Percentiles rank a stretch among this genome's conserved stretches.
phyloP scores from a whole-genome alignment of 2,797 vertebrate genomes.

The Threskiornis aethiopicus region DNA sequence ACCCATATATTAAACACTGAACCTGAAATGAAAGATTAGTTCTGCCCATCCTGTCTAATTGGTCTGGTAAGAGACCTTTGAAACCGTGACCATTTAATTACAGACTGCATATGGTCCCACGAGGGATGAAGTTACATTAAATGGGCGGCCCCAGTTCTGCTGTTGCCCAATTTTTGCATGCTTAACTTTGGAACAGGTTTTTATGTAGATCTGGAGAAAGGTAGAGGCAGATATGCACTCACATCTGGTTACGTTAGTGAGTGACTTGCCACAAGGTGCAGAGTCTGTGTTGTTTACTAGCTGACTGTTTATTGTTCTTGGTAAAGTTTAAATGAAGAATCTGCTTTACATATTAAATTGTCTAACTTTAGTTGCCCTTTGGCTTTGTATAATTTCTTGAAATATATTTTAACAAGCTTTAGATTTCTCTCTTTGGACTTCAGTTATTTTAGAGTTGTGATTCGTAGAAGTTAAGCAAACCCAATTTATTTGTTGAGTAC shows the following conservation, averaged over 20 bases:
- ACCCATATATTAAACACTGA: not conserved
- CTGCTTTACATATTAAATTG: not conserved
- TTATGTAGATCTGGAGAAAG: not conserved
- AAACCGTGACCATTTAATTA: not conserved
- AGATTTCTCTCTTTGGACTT: not conserved
- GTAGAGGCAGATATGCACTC: not conserved
- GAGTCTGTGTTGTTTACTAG: not conserved
- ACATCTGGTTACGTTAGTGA: not conserved
- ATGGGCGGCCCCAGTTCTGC: not conserved
- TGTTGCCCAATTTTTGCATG: not conserved
- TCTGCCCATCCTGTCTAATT: not conserved
- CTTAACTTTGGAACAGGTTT: not conserved
- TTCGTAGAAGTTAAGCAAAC: not conserved
- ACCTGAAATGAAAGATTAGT: not conserved
- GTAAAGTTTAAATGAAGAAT: not conserved
- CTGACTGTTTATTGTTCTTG: not conserved
- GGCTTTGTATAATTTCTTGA: not conserved
- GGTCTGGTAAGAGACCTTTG: not conserved
- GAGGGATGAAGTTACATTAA: not conserved
- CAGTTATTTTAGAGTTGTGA: not conserved
- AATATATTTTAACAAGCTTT: not conserved
- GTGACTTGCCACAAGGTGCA: not conserved
- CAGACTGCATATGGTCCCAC: rapidly evolving
- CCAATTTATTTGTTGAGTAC: not conserved
- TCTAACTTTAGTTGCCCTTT: not conserved